Conservation (phyloP, 1,140 invertebrate species). For the Caerostris darwini region DNA sequence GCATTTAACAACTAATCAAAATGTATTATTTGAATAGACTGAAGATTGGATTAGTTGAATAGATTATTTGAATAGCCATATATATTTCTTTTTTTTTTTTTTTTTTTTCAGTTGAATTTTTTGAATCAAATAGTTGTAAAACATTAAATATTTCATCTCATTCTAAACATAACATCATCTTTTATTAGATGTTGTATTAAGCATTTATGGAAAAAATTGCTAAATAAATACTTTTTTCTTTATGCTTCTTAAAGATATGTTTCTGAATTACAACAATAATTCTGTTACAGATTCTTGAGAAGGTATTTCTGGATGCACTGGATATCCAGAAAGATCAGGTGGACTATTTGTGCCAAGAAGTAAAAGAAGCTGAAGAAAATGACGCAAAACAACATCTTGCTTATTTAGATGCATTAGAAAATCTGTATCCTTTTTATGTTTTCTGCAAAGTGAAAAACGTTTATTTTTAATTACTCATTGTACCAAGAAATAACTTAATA, state of each 20-base stretch:
- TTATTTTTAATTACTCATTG: no score
- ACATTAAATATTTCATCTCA: no score
- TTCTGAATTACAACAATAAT: not conserved
- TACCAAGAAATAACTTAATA: no score
- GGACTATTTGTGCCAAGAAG: conserved; percentile 28
- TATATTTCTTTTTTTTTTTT: no score
- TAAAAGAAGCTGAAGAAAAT: conserved; percentile 55
- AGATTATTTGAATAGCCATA: no score
- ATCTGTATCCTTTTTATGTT: conserved; percentile 74
- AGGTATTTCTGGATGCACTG: conserved; percentile 56
- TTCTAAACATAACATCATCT: no score
- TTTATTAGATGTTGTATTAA: not conserved
- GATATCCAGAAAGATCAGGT: conserved; percentile 69
- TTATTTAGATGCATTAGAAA: conserved; percentile 69
- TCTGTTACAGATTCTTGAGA: conserved; percentile 51
- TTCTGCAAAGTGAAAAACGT: no score
- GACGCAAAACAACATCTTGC: conserved; percentile 63
- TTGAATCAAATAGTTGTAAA: no score
- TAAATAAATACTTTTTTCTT: not conserved
- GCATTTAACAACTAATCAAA: no score
- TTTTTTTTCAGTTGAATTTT: no score
- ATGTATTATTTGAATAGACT: no score
- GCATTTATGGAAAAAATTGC: not conserved
- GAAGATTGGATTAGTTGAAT: no score
- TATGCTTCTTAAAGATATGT: not conserved